Evolutionary conservation across 1,140 invertebrate species (phyloP).

Genomic region (Penaeus japonicus): DNA sequence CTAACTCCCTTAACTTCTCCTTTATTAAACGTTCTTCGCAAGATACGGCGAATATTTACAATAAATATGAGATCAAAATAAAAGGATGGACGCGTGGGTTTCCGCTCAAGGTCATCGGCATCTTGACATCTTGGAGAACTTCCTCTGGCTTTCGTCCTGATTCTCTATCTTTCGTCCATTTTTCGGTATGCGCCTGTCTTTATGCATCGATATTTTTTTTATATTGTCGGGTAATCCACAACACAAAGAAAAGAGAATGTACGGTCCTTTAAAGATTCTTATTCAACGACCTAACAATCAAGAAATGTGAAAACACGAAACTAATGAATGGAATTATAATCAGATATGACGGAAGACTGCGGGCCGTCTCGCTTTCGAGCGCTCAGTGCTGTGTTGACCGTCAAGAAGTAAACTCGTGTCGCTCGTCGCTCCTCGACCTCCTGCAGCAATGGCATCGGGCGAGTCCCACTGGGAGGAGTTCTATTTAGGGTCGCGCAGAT

Average conservation of each 20-base stretch:
- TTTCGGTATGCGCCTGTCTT: not conserved
- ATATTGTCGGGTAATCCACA: not conserved
- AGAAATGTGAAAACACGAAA: not conserved
- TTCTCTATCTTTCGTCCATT: not conserved
- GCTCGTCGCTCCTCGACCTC: not conserved
- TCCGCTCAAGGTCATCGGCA: conserved; percentile 18
- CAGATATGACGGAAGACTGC: not conserved
- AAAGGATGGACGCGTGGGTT: conserved; percentile 9
- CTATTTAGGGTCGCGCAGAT: conserved; percentile 36
- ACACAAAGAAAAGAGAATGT: not conserved
- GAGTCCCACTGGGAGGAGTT: conserved; percentile 43
- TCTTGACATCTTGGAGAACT: not conserved
- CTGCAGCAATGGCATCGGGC: conserved; percentile 4
- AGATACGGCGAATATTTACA: too few relatives aligned
- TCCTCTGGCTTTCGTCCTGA: not conserved
- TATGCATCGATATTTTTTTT: not conserved
- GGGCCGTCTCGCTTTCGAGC: too few relatives aligned
- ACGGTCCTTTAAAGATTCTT: too few relatives aligned
- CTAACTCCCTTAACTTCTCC: too few relatives aligned
- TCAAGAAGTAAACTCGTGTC: not conserved
- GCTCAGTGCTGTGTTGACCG: conserved; percentile 6
- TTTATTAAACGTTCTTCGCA: too few relatives aligned
- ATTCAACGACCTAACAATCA: too few relatives aligned
- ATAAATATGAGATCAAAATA: not conserved
- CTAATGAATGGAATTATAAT: not conserved